Percentiles rank a stretch among this genome's conserved stretches.
These are phyloP conservation scores for Atlantisia rogersi DNA, from an alignment of 2,113 vertebrate species.

Conservation along the genomic window DNA sequence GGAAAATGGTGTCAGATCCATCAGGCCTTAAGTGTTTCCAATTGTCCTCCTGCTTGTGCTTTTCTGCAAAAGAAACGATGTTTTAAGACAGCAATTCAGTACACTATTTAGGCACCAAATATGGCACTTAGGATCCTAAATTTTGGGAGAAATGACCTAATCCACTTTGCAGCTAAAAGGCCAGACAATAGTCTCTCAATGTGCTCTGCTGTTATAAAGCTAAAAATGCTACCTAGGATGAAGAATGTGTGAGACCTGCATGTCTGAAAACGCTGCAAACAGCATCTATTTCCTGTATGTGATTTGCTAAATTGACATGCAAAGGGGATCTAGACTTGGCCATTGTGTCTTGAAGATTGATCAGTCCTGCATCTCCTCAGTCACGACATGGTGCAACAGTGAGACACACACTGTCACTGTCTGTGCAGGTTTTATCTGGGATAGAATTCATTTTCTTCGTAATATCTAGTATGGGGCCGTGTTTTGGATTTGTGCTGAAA, in stretches of 20 bases:
- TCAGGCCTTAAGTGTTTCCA: background rate
- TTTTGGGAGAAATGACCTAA: background rate
- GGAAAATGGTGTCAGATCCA: background rate
- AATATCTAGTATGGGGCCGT: too few relatives aligned
- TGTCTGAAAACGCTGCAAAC: background rate
- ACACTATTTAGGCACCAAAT: background rate
- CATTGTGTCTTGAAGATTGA: background rate
- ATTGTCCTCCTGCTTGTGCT: background rate
- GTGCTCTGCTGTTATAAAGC: background rate
- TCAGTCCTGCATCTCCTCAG: background rate
- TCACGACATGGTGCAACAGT: background rate
- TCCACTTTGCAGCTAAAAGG: background rate
- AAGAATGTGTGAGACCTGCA: background rate
- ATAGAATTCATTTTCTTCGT: too few relatives aligned
- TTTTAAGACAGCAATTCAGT: background rate
- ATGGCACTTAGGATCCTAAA: background rate
- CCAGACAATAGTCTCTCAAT: background rate
- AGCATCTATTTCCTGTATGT: background rate
- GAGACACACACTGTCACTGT: accelerated
- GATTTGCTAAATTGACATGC: background rate
- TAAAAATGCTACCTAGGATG: background rate
- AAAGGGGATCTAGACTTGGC: background rate
- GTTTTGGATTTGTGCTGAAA: too few relatives aligned
- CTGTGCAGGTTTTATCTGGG: too few relatives aligned
- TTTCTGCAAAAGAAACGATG: background rate